Evolutionary conservation across 2,888 invertebrate species (phyloP).

Genomic region (Oligia latruncula): DNA sequence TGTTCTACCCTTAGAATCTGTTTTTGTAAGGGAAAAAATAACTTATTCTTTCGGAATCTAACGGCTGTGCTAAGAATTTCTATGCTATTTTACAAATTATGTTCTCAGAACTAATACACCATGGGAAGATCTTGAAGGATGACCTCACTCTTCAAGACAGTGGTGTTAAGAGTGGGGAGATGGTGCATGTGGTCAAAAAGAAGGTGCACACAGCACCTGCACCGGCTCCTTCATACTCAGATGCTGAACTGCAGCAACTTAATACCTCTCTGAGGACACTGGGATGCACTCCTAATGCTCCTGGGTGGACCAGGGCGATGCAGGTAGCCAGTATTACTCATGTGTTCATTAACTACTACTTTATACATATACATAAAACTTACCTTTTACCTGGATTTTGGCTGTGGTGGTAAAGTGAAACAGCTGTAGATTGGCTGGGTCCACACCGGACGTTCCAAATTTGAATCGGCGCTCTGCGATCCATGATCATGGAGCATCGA

Average conservation of each 20-base stretch:
- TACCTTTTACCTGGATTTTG: not conserved
- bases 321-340: constrained; percentile 84
- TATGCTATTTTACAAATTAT: not conserved
- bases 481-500: not conserved
- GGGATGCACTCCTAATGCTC: constrained; percentile 88
- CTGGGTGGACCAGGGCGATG: constrained; percentile 92
- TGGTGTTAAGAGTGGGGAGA: constrained; percentile 90
- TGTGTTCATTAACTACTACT: not conserved
- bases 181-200: constrained; percentile 90
- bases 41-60: not conserved
- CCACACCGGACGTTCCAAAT: not conserved
- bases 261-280: constrained; percentile 91
- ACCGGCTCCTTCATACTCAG: constrained; percentile 87
- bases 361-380: not conserved
- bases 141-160: constrained; percentile 90
- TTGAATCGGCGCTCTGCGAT: not conserved
- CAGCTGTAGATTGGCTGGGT: not conserved
- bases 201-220: constrained; percentile 77
- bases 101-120: constrained; percentile 87
- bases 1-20: too few species aligned
- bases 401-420: not conserved
- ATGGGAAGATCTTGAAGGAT: constrained; percentile 93
- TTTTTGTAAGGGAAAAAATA: not conserved
- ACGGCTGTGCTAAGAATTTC: not conserved
- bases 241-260: constrained; percentile 91